Evolutionary conservation across 2,888 invertebrate species (phyloP).

Genomic region (Cantharis lateralis): DNA sequence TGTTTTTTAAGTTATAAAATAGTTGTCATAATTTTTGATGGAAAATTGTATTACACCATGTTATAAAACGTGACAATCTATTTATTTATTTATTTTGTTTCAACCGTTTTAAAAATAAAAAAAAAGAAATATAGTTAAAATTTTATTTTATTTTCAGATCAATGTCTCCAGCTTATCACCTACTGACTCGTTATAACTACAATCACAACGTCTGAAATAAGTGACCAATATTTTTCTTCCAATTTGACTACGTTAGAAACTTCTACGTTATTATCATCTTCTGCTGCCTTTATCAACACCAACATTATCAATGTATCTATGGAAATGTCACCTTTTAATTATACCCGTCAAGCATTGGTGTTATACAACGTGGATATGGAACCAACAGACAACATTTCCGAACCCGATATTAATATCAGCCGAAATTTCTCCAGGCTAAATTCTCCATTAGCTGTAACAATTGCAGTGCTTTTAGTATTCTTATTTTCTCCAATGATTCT

Average conservation of each 20-base stretch:
- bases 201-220: conserved; percentile 12
- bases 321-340: conserved; percentile 47
- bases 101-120: too few species aligned
- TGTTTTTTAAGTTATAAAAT: too few species aligned
- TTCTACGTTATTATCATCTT: conserved; percentile 15
- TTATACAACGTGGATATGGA: conserved; percentile 43
- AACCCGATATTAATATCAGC: conserved; percentile 48
- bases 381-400: conserved; percentile 44
- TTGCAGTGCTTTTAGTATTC: conserved; percentile 59
- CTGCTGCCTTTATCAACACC: conserved; percentile 30
- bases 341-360: conserved; percentile 46
- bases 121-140: too few species aligned
- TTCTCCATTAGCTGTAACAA: conserved; percentile 55
- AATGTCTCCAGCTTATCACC: not conserved
- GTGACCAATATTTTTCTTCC: conserved; percentile 11
- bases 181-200: not conserved
- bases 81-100: too few species aligned
- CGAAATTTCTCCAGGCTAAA: conserved; percentile 48
- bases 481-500: conserved; percentile 63
- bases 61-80: too few species aligned
- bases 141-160: not conserved
- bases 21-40: too few species aligned
- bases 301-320: conserved; percentile 48
- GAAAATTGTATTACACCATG: too few species aligned
- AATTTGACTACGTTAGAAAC: conserved; percentile 16